Base-by-base conservation (phyloP, 2,797 vertebrate genomes). In the Pantherophis vulpinus region DNA sequence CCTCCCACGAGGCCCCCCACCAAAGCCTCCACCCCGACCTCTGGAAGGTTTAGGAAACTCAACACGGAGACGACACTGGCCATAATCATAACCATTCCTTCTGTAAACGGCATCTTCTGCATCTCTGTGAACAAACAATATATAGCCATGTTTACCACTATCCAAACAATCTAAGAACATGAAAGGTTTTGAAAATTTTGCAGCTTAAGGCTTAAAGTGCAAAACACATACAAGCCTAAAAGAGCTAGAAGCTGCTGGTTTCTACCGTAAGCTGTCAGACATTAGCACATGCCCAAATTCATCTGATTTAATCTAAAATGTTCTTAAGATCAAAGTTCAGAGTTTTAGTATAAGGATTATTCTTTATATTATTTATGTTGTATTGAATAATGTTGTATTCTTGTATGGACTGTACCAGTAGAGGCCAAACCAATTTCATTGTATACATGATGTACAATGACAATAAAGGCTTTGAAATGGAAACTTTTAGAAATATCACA, bases 1-100 rank as follows among this genome's bases (percentile, higher is more conserved):
- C 95, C 99, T 98, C 97, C 98, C 98, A 93, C 98, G 98, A 63
- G 98, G 98, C 23, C 97, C 98, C 90, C 96, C 97, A 23, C 97
- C 97, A 95, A 97, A 96, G 96, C 98, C 98, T 90, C 97, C 97
- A 96, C 98, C 97, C 92, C 98, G 97, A 91, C 98, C 97, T 94
- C 98, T 97, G 29, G 98, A 98, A 94, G 98, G 98, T 91, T 99
- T 98, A 66, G 99, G 99, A 96, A 99, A 99, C 97, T 99, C 99
- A 94, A 99, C 99, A 96, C 99, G 98, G 89, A 99, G 98, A 93
- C 99, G 98, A 97, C 97, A 98, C 96, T 99, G 98, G 97, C 98
- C 98, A 96, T 98, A 98, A 97, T 97, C 98, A 96, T 98, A 99
- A 97, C 98, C 98, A 91, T 99, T 99, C 97, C 98, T 98, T 97